phyloP scores from a whole-genome alignment of 1,140 invertebrate genomes.

The Diachasma alloeum region DNA sequence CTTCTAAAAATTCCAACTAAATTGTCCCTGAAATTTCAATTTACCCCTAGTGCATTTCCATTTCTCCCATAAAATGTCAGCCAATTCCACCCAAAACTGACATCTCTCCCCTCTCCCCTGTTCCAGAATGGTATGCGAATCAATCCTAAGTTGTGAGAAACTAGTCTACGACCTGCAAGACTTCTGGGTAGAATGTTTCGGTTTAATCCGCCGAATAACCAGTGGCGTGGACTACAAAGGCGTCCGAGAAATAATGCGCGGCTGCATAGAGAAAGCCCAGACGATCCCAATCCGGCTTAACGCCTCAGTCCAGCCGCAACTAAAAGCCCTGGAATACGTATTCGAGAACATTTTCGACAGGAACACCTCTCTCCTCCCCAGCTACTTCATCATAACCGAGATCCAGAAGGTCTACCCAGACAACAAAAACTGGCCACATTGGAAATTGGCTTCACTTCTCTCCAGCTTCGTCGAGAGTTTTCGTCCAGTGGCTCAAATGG shows the following conservation, averaged over 20 bases:
- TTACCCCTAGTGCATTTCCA: too few species aligned
- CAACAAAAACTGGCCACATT: slow-evolving; percentile 86
- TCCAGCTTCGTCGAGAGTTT: slow-evolving; percentile 93
- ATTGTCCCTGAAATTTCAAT: too few species aligned
- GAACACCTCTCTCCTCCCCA: slow-evolving; percentile 89
- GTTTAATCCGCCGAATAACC: slow-evolving; percentile 85
- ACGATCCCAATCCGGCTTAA: slow-evolving; percentile 79
- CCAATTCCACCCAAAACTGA: slow-evolving; percentile 64
- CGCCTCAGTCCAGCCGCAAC: slow-evolving; percentile 80
- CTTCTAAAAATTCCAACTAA: too few species aligned
- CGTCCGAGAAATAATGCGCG: slow-evolving; percentile 91
- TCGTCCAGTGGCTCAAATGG: slow-evolving; percentile 91
- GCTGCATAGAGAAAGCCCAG: slow-evolving; percentile 87
- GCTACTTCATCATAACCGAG: slow-evolving; percentile 95
- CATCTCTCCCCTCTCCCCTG: slow-evolving; percentile 24
- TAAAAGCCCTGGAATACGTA: slow-evolving; percentile 81
- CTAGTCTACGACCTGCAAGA: slow-evolving; percentile 78
- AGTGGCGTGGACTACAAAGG: slow-evolving; percentile 95
- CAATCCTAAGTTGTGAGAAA: slow-evolving; percentile 81
- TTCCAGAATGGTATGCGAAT: slow-evolving; percentile 84
- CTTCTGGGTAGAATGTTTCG: slow-evolving; percentile 90
- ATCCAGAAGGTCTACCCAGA: slow-evolving; percentile 88
- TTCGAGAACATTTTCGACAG: slow-evolving; percentile 91
- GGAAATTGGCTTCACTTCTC: slow-evolving; percentile 87
- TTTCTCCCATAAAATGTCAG: too few species aligned